These are phyloP conservation scores for Zootermopsis nevadensis DNA, from an alignment of 2,888 invertebrate genomes.

Conservation along the genomic window DNA sequence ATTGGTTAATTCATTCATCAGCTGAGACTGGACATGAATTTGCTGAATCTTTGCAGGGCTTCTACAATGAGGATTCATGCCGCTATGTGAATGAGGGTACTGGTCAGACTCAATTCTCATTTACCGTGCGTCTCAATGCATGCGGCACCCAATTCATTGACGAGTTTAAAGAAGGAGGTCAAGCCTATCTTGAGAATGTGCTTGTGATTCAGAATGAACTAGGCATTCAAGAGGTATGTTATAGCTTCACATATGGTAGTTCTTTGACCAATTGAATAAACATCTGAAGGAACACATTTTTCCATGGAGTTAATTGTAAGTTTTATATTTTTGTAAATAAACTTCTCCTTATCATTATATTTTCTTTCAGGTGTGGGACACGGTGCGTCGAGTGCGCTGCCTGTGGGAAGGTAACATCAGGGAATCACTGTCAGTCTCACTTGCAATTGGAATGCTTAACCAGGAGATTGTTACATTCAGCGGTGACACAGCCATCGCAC, in stretches of 20 bases:
- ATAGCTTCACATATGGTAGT: neutral
- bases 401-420: conserved; percentile 85
- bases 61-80: conserved; percentile 74
- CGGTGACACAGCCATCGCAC: conserved; percentile 85
- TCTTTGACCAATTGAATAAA: neutral
- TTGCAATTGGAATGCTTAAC: conserved; percentile 83
- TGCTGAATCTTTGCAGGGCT: conserved; percentile 66
- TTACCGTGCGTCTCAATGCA: conserved; percentile 78
- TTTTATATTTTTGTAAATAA: neutral
- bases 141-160: conserved; percentile 85
- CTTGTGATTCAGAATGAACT: conserved; percentile 82
- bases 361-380: conserved; percentile 76
- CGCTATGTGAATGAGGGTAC: conserved; percentile 79
- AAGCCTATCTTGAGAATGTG: conserved; percentile 83
- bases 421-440: conserved; percentile 77
- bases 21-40: neutral
- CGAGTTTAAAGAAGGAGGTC: conserved; percentile 79
- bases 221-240: conserved; percentile 71
- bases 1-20: neutral
- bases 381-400: conserved; percentile 80
- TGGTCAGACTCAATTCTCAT: conserved; percentile 75
- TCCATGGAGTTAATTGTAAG: neutral
- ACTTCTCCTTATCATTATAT: too few species aligned
- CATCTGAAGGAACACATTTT: neutral
- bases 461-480: conserved; percentile 86